Base-by-base conservation (phyloP, 2,888 invertebrate genomes). In the Globia sparganii region DNA sequence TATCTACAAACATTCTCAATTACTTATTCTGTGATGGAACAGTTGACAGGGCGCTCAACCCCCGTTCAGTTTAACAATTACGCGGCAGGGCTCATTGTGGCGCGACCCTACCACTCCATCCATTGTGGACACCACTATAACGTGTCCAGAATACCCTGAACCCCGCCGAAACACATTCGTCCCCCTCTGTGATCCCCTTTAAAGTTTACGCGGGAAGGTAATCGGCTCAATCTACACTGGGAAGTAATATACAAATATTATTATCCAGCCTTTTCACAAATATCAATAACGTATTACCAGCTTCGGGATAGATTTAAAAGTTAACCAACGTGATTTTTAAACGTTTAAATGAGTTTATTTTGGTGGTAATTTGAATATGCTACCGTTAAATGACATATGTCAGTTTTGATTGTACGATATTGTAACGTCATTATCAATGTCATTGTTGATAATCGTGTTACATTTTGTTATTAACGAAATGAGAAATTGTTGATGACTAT, bases 231-330 rank as follows among this genome's bases (percentile, higher is more conserved):
- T 58, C 77, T 90, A 93, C 77, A 85, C 77, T 93, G 94, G 95
- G 78, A 83, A 90, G 88, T 89, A 87, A 91, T 93, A 94, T 92
- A 96, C 96, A 96, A 96, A 96, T 96, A 96, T 96, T 96, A 96
- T 96, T 96, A 96, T 95, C 95, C 94, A 92, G 93, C 93, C 94
- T 93, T 95, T 95, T 95, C 94, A 95, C 95, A 96, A 96, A 96
- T 96, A 96, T 96, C 96, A 96, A 96, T 96, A 96, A 95, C 94
- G 95, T 95, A 95, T 96, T 96, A 96, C 95, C 92, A 92, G 94
- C 94, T 93, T 93, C 93, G 91, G 93, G 93, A 92, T 93, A 94
- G 95, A 96, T 96, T 96, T 95, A 93, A 95, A 96, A 95, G 95
- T 95, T 95, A 95, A 95, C 94, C 93, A 93, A 91, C 87, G 89